Percentiles rank a stretch among this genome's conserved stretches.
phyloP scores from a whole-genome alignment of 2,797 vertebrate genomes.

The Chaunax sp. region DNA sequence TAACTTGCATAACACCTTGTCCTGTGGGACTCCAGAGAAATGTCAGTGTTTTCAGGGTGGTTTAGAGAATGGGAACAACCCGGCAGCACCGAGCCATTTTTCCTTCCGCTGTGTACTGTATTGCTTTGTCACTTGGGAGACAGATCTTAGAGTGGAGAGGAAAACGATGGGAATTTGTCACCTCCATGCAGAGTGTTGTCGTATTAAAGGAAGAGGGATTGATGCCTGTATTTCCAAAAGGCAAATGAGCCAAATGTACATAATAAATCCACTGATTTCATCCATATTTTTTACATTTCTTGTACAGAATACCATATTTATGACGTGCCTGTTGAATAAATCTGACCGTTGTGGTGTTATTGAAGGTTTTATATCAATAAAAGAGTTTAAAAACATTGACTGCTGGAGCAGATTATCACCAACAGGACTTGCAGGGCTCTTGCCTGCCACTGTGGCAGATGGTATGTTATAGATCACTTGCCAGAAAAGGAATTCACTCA shows the following conservation, averaged over 20 bases:
- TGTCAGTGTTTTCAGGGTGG: constrained; percentile 57
- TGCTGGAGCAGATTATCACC: constrained; percentile 37
- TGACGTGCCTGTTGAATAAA: not conserved
- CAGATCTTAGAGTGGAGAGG: constrained; percentile 36
- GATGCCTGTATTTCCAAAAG: not conserved
- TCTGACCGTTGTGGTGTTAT: not conserved
- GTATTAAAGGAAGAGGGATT: constrained; percentile 18
- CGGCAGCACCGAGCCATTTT: constrained; percentile 60
- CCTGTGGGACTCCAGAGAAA: constrained; percentile 64
- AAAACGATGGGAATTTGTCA: constrained; percentile 56
- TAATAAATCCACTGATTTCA: not conserved
- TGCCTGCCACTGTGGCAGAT: constrained; percentile 70
- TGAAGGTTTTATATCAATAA: constrained; percentile 16
- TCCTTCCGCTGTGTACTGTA: constrained; percentile 26
- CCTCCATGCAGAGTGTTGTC: constrained; percentile 19
- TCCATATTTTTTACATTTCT: not conserved
- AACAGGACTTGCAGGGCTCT: constrained; percentile 43
- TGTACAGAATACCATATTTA: not conserved
- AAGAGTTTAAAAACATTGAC: constrained; percentile 39
- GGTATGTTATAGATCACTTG: constrained; percentile 54
- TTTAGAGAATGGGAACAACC: constrained; percentile 59
- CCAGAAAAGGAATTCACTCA: constrained; percentile 55
- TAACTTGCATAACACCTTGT: constrained; percentile 54
- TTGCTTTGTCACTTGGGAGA: constrained; percentile 56
- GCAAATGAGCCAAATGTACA: not conserved